Evolutionary conservation across 2,797 vertebrate genomes (phyloP).

Genomic region (Melanotaenia trifasciata): DNA sequence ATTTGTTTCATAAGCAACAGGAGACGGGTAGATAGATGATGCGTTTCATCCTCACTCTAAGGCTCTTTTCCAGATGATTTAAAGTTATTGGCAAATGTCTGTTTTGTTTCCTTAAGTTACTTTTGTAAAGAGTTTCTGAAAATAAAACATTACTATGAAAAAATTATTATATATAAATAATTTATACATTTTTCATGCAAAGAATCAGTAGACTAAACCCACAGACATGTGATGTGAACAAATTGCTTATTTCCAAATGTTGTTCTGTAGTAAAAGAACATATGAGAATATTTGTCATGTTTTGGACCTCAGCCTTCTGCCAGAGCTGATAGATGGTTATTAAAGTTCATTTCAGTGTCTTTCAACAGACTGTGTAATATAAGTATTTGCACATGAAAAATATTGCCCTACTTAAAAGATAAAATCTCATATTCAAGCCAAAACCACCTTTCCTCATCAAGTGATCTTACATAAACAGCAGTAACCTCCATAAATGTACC

Average conservation of each 20-base stretch:
- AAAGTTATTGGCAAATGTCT: not conserved
- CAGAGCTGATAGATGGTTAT: not conserved
- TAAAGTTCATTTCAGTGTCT: slow-evolving; percentile 2
- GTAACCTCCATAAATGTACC: slow-evolving; percentile 14
- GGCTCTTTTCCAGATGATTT: not conserved
- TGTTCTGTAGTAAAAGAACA: not conserved
- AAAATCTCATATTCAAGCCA: slow-evolving; percentile 1
- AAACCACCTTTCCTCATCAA: slow-evolving; percentile 22
- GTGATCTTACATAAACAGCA: slow-evolving; percentile 29
- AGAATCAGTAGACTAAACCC: not conserved
- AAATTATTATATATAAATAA: no score
- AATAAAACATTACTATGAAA: not conserved
- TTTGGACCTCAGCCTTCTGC: not conserved
- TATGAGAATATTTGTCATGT: not conserved
- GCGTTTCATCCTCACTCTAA: not conserved
- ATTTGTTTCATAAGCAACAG: not conserved
- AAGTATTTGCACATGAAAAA: slow-evolving; percentile 1
- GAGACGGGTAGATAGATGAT: not conserved
- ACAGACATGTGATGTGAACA: not conserved
- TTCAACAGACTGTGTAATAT: not conserved
- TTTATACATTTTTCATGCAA: not conserved
- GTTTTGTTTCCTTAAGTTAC: not conserved
- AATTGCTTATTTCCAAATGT: not conserved
- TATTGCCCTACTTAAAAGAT: slow-evolving; percentile 5
- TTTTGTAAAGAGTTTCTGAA: not conserved